Percentiles rank a stretch among this genome's conserved stretches.
phyloP scores from a whole-genome alignment of 2,113 vertebrate species.

The Alaudala cheleensis region DNA sequence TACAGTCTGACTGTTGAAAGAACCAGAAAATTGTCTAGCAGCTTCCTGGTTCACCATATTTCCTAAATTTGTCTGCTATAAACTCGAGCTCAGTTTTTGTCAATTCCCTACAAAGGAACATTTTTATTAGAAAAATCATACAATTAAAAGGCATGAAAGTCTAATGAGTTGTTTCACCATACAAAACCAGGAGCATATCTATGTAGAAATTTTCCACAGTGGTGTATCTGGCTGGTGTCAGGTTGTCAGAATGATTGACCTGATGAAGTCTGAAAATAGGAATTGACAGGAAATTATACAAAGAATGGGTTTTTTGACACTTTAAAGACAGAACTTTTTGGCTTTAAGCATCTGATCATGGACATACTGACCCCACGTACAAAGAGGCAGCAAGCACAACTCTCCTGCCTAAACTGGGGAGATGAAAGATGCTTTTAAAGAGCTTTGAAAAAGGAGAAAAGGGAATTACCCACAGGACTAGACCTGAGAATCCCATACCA shows the following conservation, averaged over 20 bases:
- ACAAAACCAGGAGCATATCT: background rate
- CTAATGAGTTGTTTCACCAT: background rate
- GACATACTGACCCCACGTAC: background rate
- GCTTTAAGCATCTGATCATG: background rate
- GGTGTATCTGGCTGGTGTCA: background rate
- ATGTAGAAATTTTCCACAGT: background rate
- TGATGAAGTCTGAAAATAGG: background rate
- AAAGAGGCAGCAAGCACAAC: background rate
- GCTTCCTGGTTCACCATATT: background rate
- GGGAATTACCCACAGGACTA: background rate
- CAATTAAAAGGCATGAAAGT: background rate
- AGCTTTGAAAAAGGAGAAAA: background rate
- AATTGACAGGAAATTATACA: background rate
- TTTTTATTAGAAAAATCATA: background rate
- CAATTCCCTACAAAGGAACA: background rate
- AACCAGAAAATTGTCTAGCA: background rate
- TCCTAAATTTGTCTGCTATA: background rate
- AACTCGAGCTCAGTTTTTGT: background rate
- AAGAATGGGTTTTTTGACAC: background rate
- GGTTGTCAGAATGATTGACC: background rate
- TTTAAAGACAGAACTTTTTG: background rate
- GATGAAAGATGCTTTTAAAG: background rate
- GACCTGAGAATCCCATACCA: background rate
- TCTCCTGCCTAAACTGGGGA: background rate
- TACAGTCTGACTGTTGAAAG: background rate